phyloP scores from a whole-genome alignment of 2,113 vertebrate genomes.

The Engystomops pustulosus region DNA sequence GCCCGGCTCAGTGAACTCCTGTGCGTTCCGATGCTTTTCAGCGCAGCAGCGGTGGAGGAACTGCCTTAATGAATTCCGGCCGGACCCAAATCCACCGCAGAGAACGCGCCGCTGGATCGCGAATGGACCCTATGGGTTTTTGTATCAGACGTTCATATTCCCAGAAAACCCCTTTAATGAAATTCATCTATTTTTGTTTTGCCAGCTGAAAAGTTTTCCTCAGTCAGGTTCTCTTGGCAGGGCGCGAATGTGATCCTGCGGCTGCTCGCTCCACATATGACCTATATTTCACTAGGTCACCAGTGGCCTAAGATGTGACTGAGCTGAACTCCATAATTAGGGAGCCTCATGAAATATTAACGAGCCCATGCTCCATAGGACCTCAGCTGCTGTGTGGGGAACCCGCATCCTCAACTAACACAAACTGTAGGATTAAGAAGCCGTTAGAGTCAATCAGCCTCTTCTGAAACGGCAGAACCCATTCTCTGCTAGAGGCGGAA shows the following conservation, averaged over 20 bases:
- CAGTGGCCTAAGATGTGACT: neutral
- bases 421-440: conserved; percentile 24
- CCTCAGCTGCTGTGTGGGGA: conserved; percentile 24
- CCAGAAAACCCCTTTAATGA: too few species aligned
- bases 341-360: conserved; percentile 49
- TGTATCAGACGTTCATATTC: too few species aligned
- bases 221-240: neutral
- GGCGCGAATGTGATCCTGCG: neutral
- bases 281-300: conserved; percentile 52
- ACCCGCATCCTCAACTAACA: neutral
- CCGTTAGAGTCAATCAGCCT: conserved; percentile 17
- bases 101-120: too few species aligned
- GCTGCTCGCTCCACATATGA: conserved; percentile 22
- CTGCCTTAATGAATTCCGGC: too few species aligned
- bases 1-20: too few species aligned
- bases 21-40: too few species aligned
- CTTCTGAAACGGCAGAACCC: conserved; percentile 22
- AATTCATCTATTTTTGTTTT: conserved; percentile 48
- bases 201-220: conserved; percentile 13
- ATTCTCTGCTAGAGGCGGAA: conserved; percentile 36
- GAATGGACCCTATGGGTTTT: too few species aligned
- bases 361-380: conserved; percentile 35
- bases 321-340: conserved; percentile 49
- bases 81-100: too few species aligned
- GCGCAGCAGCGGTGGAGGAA: too few species aligned